phyloP scores from a whole-genome alignment of 2,888 invertebrate genomes.

The Tholera decimalis region DNA sequence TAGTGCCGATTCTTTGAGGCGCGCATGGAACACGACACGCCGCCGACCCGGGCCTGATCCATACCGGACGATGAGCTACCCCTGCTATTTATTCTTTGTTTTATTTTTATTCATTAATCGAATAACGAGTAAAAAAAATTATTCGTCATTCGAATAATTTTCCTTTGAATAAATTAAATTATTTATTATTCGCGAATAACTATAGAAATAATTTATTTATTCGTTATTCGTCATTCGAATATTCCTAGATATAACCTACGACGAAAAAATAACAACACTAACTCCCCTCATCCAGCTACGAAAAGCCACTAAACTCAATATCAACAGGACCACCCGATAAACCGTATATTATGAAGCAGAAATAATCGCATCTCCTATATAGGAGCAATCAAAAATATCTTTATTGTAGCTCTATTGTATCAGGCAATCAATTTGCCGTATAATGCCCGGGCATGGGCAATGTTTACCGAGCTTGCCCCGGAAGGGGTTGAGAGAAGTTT shows the following conservation, averaged over 20 bases:
- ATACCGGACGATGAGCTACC: no score
- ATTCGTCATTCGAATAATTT: no score
- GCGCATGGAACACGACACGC: no score
- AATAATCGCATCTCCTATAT: slow-evolving; percentile 44
- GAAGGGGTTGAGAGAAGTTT: slow-evolving; percentile 54
- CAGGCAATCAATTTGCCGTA: slow-evolving; percentile 62
- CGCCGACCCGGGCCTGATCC: no score
- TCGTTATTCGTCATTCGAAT: no score
- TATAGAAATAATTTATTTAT: no score
- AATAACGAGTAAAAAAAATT: no score
- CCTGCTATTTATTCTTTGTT: no score
- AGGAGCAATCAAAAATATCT: slow-evolving; percentile 54
- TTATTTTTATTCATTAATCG: no score
- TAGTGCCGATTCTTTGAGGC: no score
- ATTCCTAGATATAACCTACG: neutral
- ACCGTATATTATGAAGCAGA: slow-evolving; percentile 31
- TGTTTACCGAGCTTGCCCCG: slow-evolving; percentile 55
- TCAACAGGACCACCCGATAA: slow-evolving; percentile 23
- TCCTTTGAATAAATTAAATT: no score
- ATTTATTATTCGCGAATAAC: no score
- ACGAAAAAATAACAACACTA: neutral
- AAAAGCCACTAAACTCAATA: slow-evolving; percentile 14
- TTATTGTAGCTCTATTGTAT: slow-evolving; percentile 38
- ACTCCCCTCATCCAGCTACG: neutral
- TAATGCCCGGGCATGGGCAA: slow-evolving; percentile 28